These are phyloP conservation scores for Falco columbarius DNA, from an alignment of 2,797 vertebrate species.

Conservation along the genomic window DNA sequence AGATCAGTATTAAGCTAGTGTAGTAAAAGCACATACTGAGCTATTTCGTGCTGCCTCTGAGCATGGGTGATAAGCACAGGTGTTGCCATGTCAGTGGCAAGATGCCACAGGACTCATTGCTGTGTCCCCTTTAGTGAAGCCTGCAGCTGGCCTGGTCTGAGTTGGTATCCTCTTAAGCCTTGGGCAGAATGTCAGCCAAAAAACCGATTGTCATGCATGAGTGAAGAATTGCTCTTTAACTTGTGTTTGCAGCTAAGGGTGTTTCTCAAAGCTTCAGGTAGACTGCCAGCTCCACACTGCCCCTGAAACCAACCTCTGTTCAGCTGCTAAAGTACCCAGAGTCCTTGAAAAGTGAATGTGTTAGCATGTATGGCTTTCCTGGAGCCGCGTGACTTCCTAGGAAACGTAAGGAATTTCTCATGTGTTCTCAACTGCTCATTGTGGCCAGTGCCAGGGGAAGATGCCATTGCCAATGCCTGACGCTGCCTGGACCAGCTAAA, in stretches of 20 bases:
- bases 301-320: background rate
- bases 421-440: background rate
- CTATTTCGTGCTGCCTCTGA: background rate
- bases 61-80: background rate
- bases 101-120: background rate
- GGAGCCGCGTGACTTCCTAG: background rate
- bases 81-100: background rate
- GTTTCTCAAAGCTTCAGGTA: background rate
- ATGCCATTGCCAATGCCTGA: background rate
- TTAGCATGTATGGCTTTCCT: background rate
- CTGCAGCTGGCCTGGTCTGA: background rate
- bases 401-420: background rate
- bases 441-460: background rate
- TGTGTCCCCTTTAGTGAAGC: background rate
- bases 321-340: background rate
- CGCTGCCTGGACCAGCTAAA: background rate
- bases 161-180: background rate
- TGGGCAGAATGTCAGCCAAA: background rate
- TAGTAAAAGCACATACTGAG: background rate
- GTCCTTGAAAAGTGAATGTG: background rate
- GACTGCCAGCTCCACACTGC: background rate
- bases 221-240: background rate
- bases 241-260: background rate
- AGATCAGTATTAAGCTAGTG: accelerated
- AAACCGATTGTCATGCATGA: background rate